Evolutionary conservation across 2,888 invertebrate genomes (phyloP), one percentile per base, ranked within the genome.

Genomic region (Pinctada fucata): DNA sequence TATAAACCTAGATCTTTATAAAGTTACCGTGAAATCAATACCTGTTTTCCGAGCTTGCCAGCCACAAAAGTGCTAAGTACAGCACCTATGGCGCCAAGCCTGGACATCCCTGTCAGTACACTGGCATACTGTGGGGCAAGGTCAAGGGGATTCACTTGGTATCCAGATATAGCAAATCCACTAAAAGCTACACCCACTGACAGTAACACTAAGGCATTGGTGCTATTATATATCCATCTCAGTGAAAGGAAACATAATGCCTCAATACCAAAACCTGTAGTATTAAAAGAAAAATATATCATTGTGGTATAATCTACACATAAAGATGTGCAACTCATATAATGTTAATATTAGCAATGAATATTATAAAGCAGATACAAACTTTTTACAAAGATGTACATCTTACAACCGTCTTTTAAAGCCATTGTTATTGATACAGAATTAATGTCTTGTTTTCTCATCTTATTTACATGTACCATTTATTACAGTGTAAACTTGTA

Each of bases 151-250:
- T 89, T 89, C 4, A 86, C 86, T 72, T 87, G 87, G 76, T 86
- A 88, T n/a, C 89, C 88, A 69, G 89, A 89, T 68, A 89, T 88
- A n/a, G 89, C 87, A 6, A 89, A 79, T 5, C 87, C 89, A 76
- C 89, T 88, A 45, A 87, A 79, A 1, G 84, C 89, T 6, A 87
- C 88, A 2, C 89, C 89, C 0, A 87, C 83, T 78, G 83, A 84
- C 8, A 89, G 63, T 8, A 88, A 65, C 2, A 78, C 74, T 45
- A 88, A 73, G 1, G 85, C 87, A 5, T 58, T 48, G 6, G 76
- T 58, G 8, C 75, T 50, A 3, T 45, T 66, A 3, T 63, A 75
- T 3, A 84, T 74, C 49, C 87, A 83, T 13, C 81, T 84, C 6
- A 89, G 69, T 3, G 77, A 84, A n/a, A 88, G 31, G 0, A 87